Evolutionary conservation across 2,888 invertebrate species (phyloP).

Genomic region (Oithona nana): DNA sequence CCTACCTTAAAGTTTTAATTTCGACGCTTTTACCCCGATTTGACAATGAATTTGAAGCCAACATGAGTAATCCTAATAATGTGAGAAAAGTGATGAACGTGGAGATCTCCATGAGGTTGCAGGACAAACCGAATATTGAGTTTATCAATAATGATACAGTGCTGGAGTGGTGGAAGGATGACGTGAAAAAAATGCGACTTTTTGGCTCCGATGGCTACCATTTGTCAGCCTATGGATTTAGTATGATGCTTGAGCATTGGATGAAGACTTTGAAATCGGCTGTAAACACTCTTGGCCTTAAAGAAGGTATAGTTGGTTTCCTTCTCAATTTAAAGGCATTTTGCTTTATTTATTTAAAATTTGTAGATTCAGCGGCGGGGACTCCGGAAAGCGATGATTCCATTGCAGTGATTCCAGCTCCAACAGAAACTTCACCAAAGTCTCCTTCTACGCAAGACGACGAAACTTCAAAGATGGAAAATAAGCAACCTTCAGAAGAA

Average conservation of each 20-base stretch:
- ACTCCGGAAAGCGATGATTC: not conserved
- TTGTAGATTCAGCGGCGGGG: not conserved
- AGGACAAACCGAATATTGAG: not conserved
- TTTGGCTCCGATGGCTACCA: not conserved
- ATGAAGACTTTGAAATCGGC: not conserved
- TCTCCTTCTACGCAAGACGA: no score
- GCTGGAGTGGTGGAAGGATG: slow-evolving; percentile 4
- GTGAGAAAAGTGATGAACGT: slow-evolving; percentile 17
- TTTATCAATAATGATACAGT: slow-evolving; percentile 6
- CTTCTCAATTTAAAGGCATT: not conserved
- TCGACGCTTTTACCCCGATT: slow-evolving; percentile 4
- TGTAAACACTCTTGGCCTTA: not conserved
- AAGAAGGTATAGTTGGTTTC: not conserved
- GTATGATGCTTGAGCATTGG: not conserved
- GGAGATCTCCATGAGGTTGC: not conserved
- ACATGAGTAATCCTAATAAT: slow-evolving; percentile 11
- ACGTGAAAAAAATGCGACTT: not conserved
- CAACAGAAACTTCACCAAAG: not conserved
- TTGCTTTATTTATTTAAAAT: not conserved
- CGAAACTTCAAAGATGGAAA: no score
- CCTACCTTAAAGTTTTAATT: not conserved
- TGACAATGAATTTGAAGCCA: not conserved
- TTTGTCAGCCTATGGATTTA: not conserved
- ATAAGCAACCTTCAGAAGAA: no score
- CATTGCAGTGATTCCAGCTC: no score